Evolutionary conservation across 2,888 invertebrate species (phyloP).

Genomic region (Thera britannica): DNA sequence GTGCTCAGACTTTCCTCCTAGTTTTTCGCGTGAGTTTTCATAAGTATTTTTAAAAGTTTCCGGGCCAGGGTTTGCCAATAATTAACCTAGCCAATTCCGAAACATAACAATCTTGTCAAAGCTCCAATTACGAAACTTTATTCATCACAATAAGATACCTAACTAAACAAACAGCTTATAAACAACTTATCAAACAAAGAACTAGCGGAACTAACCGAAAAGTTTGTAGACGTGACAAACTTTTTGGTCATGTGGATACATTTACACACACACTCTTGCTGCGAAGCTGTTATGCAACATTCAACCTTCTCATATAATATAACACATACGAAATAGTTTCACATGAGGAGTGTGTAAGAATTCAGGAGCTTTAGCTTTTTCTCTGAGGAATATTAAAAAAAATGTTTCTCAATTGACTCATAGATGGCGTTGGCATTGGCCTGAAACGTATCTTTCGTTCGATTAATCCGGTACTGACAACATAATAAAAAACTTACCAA

Average conservation of each 20-base stretch:
- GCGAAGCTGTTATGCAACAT: neutral
- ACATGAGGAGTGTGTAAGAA: neutral
- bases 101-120: slow-evolving; percentile 8
- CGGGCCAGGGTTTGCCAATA: too few species aligned
- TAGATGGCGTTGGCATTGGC: too few species aligned
- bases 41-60: neutral
- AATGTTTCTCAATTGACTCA: too few species aligned
- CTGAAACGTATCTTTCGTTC: too few species aligned
- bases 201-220: slow-evolving; percentile 13
- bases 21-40: too few species aligned
- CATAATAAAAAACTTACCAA: too few species aligned
- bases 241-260: slow-evolving; percentile 3
- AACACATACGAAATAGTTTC: neutral
- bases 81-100: slow-evolving; percentile 4
- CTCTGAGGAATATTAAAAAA: too few species aligned
- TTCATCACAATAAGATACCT: slow-evolving; percentile 19
- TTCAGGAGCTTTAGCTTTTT: neutral
- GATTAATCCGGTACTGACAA: too few species aligned
- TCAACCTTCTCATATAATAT: neutral
- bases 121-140: slow-evolving; percentile 24
- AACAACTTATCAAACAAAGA: slow-evolving; percentile 9
- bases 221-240: slow-evolving; percentile 16
- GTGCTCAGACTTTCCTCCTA: too few species aligned
- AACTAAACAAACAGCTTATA: slow-evolving; percentile 16
- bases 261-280: neutral